Evolutionary conservation across 2,113 vertebrate genomes (phyloP).

Genomic region (Lasiurus borealis): DNA sequence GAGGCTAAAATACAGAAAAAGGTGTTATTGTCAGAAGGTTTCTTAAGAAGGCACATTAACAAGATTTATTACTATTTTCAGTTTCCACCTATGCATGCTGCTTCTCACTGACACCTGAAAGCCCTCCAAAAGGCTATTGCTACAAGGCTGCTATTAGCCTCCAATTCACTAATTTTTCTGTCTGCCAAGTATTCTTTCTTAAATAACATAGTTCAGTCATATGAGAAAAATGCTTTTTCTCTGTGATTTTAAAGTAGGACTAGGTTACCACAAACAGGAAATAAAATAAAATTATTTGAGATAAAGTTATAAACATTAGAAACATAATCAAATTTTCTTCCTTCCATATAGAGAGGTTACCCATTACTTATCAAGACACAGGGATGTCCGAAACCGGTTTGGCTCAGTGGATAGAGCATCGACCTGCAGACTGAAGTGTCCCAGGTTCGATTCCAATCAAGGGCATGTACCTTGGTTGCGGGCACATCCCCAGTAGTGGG

Average conservation of each 20-base stretch:
- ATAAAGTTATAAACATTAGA: background rate
- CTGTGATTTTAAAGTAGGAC: background rate
- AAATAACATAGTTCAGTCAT: background rate
- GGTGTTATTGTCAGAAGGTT: constrained; percentile 30
- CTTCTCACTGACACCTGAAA: background rate
- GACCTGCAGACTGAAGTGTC: no score
- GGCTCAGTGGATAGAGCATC: no score
- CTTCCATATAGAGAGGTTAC: background rate
- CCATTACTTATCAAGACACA: background rate
- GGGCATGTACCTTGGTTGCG: no score
- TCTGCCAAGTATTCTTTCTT: background rate
- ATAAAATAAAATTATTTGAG: background rate
- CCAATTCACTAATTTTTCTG: background rate
- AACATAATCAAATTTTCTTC: background rate
- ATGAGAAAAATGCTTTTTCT: background rate
- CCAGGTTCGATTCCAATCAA: no score
- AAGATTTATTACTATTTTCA: background rate
- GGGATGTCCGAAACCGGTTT: background rate
- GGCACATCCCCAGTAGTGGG: no score
- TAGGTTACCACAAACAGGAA: background rate
- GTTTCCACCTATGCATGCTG: background rate
- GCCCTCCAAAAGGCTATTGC: background rate
- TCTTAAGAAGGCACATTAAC: background rate
- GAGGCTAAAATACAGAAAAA: constrained; percentile 85
- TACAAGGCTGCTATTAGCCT: background rate